These are phyloP conservation scores for Leptestheria dahalacensis DNA, from an alignment of 1,140 invertebrate genomes.

Conservation along the genomic window DNA sequence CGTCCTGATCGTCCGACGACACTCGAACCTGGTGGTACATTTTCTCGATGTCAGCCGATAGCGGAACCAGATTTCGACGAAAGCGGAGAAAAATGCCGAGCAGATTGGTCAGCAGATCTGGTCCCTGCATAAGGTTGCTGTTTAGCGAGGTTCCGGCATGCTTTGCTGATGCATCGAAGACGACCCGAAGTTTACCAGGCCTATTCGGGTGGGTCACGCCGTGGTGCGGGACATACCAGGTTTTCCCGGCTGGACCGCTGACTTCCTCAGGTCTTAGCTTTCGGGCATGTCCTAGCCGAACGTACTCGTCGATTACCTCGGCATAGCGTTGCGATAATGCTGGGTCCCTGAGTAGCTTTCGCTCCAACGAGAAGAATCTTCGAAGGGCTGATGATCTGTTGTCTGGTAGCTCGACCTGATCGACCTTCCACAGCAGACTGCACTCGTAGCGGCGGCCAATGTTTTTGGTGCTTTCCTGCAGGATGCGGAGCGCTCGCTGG, in stretches of 20 bases:
- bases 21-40: conserved; percentile 17
- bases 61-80: not conserved
- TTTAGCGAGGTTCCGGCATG: conserved; percentile 7
- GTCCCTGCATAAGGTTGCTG: conserved; percentile 14
- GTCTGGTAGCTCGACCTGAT: not conserved
- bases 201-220: conserved; percentile 21
- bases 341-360: conserved; percentile 13
- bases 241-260: not conserved
- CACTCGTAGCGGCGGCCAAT: conserved; percentile 1
- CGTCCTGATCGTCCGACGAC: not conserved
- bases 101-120: conserved; percentile 12
- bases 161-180: conserved; percentile 28
- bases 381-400: conserved; percentile 7
- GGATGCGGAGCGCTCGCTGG: not conserved
- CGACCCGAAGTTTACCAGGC: conserved; percentile 24
- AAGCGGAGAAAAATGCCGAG: conserved; percentile 9
- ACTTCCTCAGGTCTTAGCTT: conserved; percentile 10
- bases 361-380: conserved; percentile 4
- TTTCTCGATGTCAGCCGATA: conserved; percentile 15
- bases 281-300: conserved; percentile 11
- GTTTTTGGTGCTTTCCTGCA: not conserved
- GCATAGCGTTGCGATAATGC: not conserved
- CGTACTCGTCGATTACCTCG: conserved; percentile 13
- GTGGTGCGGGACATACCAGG: conserved; percentile 32
- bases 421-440: not conserved